Evolutionary conservation across 2,888 invertebrate species (phyloP).

Genomic region (Schizotus pectinicornis): DNA sequence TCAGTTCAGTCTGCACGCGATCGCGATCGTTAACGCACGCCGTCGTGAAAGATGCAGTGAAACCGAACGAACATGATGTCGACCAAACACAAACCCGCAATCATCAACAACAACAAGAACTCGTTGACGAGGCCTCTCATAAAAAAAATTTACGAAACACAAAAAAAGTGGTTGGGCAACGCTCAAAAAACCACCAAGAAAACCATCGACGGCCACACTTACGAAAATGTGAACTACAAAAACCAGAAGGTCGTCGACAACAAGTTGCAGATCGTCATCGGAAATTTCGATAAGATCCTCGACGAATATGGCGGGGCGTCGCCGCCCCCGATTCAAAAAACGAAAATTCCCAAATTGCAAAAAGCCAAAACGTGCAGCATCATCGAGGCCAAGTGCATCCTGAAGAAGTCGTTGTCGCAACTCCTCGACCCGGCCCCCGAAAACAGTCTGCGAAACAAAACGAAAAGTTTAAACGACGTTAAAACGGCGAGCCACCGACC

Average conservation of each 20-base stretch:
- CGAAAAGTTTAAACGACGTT: slow-evolving; percentile 48
- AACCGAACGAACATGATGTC: slow-evolving; percentile 20
- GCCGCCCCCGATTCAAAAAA: slow-evolving; percentile 22
- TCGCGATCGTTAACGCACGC: too few relatives aligned
- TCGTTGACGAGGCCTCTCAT: slow-evolving; percentile 26
- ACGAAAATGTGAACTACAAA: slow-evolving; percentile 45
- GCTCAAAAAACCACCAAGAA: slow-evolving; percentile 30
- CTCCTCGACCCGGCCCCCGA: slow-evolving; percentile 49
- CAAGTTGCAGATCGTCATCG: slow-evolving; percentile 60
- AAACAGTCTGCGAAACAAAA: slow-evolving; percentile 34
- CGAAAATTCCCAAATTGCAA: slow-evolving; percentile 64
- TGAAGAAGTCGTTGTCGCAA: slow-evolving; percentile 66
- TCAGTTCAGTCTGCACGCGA: too few relatives aligned
- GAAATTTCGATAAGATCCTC: slow-evolving; percentile 63
- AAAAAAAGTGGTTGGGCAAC: slow-evolving; percentile 45
- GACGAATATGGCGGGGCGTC: slow-evolving; percentile 55
- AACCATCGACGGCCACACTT: slow-evolving; percentile 38
- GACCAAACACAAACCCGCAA: slow-evolving; percentile 10
- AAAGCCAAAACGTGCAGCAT: slow-evolving; percentile 76
- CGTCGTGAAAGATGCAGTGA: too few relatives aligned
- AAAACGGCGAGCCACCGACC: slow-evolving; percentile 17
- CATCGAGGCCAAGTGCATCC: slow-evolving; percentile 71
- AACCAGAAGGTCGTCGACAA: slow-evolving; percentile 60
- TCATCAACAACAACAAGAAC: background rate
- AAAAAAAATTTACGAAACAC: slow-evolving; percentile 49